Evolutionary conservation across 2,113 vertebrate genomes (phyloP).

Genomic region (Hippocampus zosterae): DNA sequence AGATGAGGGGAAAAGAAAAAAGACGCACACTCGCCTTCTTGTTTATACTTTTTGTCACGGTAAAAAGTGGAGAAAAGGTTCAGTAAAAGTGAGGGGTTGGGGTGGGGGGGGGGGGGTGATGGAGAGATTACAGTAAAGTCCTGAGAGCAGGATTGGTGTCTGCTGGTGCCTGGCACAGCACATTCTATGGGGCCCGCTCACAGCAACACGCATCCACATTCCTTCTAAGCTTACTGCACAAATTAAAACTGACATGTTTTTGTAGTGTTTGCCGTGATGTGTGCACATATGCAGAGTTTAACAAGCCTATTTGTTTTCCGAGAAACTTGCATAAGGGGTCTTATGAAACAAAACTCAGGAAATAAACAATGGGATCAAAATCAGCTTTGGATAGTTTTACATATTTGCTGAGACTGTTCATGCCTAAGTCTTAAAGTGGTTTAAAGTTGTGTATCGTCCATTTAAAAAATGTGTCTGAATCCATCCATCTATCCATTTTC

Average conservation of each 20-base stretch:
- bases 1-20: neutral
- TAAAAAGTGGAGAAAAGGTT: constrained; percentile 18
- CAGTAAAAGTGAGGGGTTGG: neutral
- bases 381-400: neutral
- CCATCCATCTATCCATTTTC: too few species aligned
- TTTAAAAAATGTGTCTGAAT: too few species aligned
- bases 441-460: neutral
- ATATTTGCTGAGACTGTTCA: neutral
- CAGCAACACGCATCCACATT: constrained; percentile 33
- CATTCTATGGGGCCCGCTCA: constrained; percentile 34
- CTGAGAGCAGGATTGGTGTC: constrained; percentile 30
- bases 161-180: constrained; percentile 47
- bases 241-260: constrained; percentile 17
- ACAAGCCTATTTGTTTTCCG: constrained; percentile 17
- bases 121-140: constrained; percentile 34
- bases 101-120: constrained; percentile 25
- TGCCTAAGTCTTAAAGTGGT: neutral
- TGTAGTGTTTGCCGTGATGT: constrained; percentile 3
- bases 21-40: neutral
- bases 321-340: neutral
- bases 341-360: neutral
- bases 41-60: neutral
- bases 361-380: neutral
- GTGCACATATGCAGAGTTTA: constrained; percentile 7
- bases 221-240: constrained; percentile 28